A percentile compares a stretch with the other conserved stretches of the same genome.
Evolutionary conservation across 2,797 vertebrate genomes (phyloP).

Genomic region (Acridotheres tristis): DNA sequence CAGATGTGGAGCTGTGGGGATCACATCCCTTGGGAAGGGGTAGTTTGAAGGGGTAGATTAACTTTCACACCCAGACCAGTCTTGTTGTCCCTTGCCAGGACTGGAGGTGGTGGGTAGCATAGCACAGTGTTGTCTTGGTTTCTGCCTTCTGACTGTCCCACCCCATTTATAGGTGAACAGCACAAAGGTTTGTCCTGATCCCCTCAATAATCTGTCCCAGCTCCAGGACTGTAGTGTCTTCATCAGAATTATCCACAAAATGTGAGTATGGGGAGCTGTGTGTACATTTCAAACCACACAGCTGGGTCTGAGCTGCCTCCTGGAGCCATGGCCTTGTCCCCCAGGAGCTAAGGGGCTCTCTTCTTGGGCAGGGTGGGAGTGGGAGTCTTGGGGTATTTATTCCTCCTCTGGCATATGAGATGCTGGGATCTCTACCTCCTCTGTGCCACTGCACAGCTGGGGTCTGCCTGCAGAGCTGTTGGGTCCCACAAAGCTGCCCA

Average conservation of each 20-base stretch:
- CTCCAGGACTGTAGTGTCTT: slow-evolving; percentile 84
- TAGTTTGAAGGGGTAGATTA: not conserved
- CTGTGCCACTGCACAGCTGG: not conserved
- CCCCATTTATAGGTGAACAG: slow-evolving; percentile 81
- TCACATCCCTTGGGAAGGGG: not conserved
- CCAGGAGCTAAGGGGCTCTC: not conserved
- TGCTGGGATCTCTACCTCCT: not conserved
- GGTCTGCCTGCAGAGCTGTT: not conserved
- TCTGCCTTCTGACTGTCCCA: not conserved
- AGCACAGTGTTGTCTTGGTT: not conserved
- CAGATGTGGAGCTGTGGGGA: not conserved
- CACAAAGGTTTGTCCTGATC: slow-evolving; percentile 69
- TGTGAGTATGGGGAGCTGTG: slow-evolving; percentile 80
- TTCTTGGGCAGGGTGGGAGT: not conserved
- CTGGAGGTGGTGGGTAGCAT: not conserved
- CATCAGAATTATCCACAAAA: slow-evolving; percentile 79
- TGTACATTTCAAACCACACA: not conserved
- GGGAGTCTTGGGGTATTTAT: not conserved
- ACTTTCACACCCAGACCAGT: not conserved
- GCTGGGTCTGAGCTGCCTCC: not conserved
- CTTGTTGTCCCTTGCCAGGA: not conserved
- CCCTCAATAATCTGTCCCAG: slow-evolving; percentile 66
- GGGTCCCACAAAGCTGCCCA: not conserved
- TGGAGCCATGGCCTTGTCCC: not conserved
- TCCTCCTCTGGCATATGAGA: not conserved